Conservation (phyloP, 2,113 vertebrate species). For the Pristiophorus japonicus region DNA sequence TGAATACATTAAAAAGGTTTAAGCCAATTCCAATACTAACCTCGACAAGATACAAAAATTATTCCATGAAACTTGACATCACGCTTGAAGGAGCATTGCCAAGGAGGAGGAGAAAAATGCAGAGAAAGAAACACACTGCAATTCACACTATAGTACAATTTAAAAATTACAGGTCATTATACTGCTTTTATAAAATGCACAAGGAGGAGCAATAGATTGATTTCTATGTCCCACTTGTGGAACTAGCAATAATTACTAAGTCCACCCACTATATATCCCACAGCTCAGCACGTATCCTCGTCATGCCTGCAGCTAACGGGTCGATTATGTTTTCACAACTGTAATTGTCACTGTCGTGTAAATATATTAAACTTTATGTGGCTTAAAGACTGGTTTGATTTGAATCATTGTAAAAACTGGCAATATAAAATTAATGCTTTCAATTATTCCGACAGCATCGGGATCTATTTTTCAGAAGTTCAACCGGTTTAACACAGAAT, state of each 20-base stretch:
- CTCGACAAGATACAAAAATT: background rate
- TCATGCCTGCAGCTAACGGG: background rate
- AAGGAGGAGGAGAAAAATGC: background rate
- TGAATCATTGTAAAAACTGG: background rate
- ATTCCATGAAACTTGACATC: background rate
- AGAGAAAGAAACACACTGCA: background rate
- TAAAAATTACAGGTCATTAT: background rate
- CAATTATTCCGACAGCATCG: background rate
- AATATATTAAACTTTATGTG: background rate
- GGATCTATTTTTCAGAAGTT: background rate
- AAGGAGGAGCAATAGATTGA: background rate
- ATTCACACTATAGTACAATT: background rate
- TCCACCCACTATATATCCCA: background rate
- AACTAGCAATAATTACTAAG: background rate
- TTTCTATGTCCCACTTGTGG: background rate
- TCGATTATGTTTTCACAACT: background rate
- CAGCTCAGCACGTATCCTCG: background rate
- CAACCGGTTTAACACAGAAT: background rate
- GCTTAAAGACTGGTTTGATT: background rate
- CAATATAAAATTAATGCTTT: background rate
- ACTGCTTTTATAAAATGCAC: background rate
- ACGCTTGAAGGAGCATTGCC: background rate
- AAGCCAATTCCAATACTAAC: background rate
- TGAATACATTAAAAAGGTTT: background rate
- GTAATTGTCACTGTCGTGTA: background rate